Evolutionary conservation across 2,888 invertebrate species (phyloP).

Genomic region (Spisula subtruncata): DNA sequence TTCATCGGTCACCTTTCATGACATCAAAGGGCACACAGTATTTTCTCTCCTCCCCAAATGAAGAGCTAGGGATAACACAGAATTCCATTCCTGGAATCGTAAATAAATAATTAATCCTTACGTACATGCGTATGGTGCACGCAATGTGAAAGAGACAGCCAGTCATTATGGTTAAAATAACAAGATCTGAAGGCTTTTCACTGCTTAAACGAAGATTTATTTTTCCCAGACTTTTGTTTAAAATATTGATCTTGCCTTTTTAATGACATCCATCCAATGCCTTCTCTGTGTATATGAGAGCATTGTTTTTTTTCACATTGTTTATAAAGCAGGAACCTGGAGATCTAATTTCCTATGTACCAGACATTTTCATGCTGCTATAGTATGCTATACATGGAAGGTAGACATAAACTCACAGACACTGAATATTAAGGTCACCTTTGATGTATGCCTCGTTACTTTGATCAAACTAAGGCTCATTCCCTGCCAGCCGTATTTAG

Average conservation of each 20-base stretch:
- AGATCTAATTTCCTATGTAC: constrained; percentile 33
- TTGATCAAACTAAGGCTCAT: constrained; percentile 32
- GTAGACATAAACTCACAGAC: constrained; percentile 9
- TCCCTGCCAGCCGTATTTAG: constrained; percentile 4
- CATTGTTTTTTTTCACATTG: constrained; percentile 15
- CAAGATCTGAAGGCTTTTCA: constrained; percentile 67
- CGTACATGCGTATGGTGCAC: constrained; percentile 58
- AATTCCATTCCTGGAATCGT: constrained; percentile 53
- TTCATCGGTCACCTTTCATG: neutral
- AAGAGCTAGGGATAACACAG: constrained; percentile 36
- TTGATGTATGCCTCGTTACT: constrained; percentile 35
- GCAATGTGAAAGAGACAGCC: constrained; percentile 59
- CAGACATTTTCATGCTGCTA: constrained; percentile 37
- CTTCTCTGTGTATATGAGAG: constrained; percentile 25
- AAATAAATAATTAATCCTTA: constrained; percentile 62
- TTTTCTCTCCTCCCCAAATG: constrained; percentile 34
- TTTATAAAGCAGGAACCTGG: constrained; percentile 36
- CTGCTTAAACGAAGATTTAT: constrained; percentile 71
- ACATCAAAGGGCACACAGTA: constrained; percentile 4
- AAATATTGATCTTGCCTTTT: constrained; percentile 68
- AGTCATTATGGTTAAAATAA: constrained; percentile 66
- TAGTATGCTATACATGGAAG: neutral
- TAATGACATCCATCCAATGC: constrained; percentile 52
- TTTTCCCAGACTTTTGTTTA: constrained; percentile 70
- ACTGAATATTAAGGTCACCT: constrained; percentile 29